Conservation (phyloP, 2,888 invertebrate genomes). For the Liodrosophila aerea region DNA sequence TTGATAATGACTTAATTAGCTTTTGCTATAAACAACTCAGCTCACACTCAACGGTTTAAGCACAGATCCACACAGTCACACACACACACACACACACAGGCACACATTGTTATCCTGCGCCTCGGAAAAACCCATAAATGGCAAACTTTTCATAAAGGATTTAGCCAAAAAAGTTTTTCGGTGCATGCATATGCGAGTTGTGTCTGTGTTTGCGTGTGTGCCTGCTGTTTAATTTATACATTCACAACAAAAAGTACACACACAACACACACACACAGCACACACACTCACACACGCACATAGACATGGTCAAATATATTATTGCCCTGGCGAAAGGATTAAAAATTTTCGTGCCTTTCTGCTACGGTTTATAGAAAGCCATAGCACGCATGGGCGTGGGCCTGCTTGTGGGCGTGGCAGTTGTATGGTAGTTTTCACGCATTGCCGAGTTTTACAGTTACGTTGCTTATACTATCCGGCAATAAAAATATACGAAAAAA, state of each 20-base stretch:
- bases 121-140: constrained; percentile 61
- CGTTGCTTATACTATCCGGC: constrained; percentile 35
- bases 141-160: constrained; percentile 74
- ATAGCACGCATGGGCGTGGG: constrained; percentile 24
- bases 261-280: constrained; percentile 6
- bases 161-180: constrained; percentile 64
- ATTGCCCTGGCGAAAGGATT: constrained; percentile 71
- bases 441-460: constrained; percentile 65
- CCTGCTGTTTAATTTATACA: constrained; percentile 67
- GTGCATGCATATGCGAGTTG: constrained; percentile 41
- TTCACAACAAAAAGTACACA: constrained; percentile 41
- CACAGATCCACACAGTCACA: constrained; percentile 3
- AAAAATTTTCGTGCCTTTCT: constrained; percentile 66
- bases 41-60: constrained; percentile 2
- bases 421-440: constrained; percentile 67
- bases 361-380: constrained; percentile 43
- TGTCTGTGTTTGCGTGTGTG: constrained; percentile 42
- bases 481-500: constrained; percentile 47
- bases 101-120: constrained; percentile 26
- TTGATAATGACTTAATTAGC: constrained; percentile 74
- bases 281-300: constrained; percentile 16
- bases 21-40: constrained; percentile 49
- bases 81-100: constrained; percentile 13
- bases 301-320: constrained; percentile 53
- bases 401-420: constrained; percentile 36